Evolutionary conservation across 1,140 invertebrate genomes (phyloP).

Genomic region (Aplysia californica): DNA sequence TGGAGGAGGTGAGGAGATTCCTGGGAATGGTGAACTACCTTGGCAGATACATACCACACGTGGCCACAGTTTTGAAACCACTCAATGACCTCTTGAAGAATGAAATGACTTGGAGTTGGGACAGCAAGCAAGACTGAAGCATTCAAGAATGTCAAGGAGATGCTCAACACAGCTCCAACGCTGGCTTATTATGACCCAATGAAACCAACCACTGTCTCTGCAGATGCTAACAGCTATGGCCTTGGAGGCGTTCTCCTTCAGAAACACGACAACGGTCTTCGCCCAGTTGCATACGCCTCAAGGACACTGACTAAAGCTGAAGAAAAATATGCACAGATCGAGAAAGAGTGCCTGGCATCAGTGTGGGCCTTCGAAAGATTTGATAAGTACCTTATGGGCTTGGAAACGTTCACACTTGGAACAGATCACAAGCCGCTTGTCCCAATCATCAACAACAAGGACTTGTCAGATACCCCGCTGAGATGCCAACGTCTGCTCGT

Average conservation of each 20-base stretch:
- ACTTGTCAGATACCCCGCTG: conserved; percentile 26
- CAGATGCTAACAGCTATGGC: conserved; percentile 37
- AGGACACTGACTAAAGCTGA: conserved; percentile 56
- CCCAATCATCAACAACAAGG: conserved; percentile 34
- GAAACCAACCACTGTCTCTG: conserved; percentile 30
- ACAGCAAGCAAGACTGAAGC: conserved; percentile 9
- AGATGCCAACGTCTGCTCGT: conserved; percentile 37
- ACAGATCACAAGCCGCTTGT: conserved; percentile 64
- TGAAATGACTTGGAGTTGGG: conserved; percentile 32
- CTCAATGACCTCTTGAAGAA: conserved; percentile 28
- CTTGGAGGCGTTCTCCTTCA: conserved; percentile 38
- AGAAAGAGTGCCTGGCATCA: conserved; percentile 71
- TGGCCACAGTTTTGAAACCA: conserved; percentile 24
- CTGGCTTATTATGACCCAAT: conserved; percentile 32
- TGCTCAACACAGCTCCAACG: conserved; percentile 22
- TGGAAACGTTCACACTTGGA: conserved; percentile 37
- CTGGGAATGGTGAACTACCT: conserved; percentile 31
- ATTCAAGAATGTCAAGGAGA: conserved; percentile 25
- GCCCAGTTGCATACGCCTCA: conserved; percentile 40
- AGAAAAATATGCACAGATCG: conserved; percentile 69
- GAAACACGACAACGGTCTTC: conserved; percentile 18
- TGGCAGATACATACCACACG: conserved; percentile 27
- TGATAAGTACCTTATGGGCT: conserved; percentile 68
- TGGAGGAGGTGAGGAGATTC: conserved; percentile 1
- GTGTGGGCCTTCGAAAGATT: conserved; percentile 71